These are phyloP conservation scores for Sycophila sp. DNA, from an alignment of 1,140 invertebrate genomes.

Conservation along the genomic window DNA sequence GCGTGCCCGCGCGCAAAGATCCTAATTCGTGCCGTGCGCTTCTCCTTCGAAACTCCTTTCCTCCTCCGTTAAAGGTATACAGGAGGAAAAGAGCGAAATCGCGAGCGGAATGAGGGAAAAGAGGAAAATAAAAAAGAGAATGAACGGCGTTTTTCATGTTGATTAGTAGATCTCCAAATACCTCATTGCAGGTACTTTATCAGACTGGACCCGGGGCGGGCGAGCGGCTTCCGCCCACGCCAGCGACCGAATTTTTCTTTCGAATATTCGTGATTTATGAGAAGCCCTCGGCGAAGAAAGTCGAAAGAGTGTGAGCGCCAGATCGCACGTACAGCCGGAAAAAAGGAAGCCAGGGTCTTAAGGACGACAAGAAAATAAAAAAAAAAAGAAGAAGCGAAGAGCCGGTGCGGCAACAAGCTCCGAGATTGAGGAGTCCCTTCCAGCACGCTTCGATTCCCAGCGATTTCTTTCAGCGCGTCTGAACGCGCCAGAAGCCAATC, in stretches of 20 bases:
- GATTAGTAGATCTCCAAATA: constrained; percentile 25
- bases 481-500: constrained; percentile 24
- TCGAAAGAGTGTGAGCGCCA: constrained; percentile 1
- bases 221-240: not conserved
- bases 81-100: too few relatives aligned
- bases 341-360: constrained; percentile 5
- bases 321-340: not conserved
- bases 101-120: not conserved
- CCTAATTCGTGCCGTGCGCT: too few relatives aligned
- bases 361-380: constrained; percentile 22
- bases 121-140: not conserved
- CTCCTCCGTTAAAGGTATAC: too few relatives aligned
- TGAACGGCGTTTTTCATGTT: not conserved
- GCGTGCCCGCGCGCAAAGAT: not conserved
- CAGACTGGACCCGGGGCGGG: not conserved
- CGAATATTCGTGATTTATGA: constrained; percentile 37
- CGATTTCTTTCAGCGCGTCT: not conserved
- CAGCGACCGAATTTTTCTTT: constrained; percentile 29
- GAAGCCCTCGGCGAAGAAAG: constrained; percentile 23
- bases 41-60: too few relatives aligned
- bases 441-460: not conserved
- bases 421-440: constrained; percentile 25
- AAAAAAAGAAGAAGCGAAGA: too few relatives aligned
- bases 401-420: constrained; percentile 4
- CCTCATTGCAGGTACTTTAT: constrained; percentile 28